Evolutionary conservation across 2,888 invertebrate genomes (phyloP), one percentile per base, ranked within the genome.

Genomic region (Macaria liturata): DNA sequence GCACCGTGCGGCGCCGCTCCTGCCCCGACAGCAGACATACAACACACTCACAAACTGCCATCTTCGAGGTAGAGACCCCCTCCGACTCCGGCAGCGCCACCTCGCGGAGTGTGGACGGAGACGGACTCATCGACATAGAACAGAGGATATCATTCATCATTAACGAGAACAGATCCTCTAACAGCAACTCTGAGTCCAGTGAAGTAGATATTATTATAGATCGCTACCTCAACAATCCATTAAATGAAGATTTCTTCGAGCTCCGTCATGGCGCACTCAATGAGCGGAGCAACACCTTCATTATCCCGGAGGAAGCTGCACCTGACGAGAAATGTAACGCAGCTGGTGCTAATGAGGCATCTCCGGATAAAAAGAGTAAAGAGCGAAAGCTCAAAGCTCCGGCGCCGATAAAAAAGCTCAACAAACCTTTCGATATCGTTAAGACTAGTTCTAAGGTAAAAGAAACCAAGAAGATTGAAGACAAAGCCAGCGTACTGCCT

Each of bases 1-100:
- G 95, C 9, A 96, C 95, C 1, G 95, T 95, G 3, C 95, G 95
- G 76, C 88, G 95, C 65, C 93, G 94, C 54, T 88, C 92, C 37
- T 89, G 92, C 57, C 91, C 91, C 9, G 90, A 80, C 62, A 72
- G 81, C 0, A 83, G 82, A 56, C 70, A 71, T 55, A 60, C 66
- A 49, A 68, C 70, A 43, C 70, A 40, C 9, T 46, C 70, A 7
- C 83, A 84, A 31, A 85, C 86, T 39, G 78, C 83, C 1, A 84
- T 88, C 64, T 83, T 83, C 51, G 90, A 90, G 79, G 80, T 77
- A 9, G 80, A 84, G 71, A 88, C 88, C 1, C 87, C 91, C 3
- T 89, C 91, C 0, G 91, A 91, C 62, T 88, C 89, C 0, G 86
- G 89, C 0, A 90, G 89, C 52, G 86, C 85, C 3, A 89, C 88